Evolutionary conservation across 1,140 invertebrate genomes (phyloP).

Genomic region (Papilio polytes): DNA sequence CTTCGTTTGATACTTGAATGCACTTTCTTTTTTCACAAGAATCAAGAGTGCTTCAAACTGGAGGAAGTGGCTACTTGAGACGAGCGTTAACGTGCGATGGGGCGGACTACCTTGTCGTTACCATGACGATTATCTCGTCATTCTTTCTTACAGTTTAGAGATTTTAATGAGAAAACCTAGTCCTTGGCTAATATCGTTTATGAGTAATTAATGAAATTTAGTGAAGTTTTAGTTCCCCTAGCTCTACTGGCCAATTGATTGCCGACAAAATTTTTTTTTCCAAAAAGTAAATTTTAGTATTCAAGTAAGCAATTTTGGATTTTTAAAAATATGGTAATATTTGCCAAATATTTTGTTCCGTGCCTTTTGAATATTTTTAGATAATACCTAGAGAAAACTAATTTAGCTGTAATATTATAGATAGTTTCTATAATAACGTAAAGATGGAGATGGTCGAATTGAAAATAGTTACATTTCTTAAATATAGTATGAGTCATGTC

Average conservation of each 20-base stretch:
- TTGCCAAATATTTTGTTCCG: background rate
- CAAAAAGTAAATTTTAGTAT: background rate
- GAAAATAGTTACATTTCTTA: no score
- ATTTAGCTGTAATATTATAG: no score
- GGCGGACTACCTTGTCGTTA: background rate
- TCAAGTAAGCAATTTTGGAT: background rate
- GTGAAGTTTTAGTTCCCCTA: no score
- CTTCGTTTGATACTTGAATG: background rate
- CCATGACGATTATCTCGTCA: background rate
- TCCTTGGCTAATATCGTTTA: background rate
- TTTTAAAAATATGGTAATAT: background rate
- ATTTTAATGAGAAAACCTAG: background rate
- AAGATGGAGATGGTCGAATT: no score
- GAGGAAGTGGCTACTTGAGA: conserved; percentile 6
- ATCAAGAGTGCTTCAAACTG: conserved; percentile 9
- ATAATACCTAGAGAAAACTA: background rate
- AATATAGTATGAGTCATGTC: no score
- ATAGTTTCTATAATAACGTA: no score
- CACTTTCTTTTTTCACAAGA: conserved; percentile 26
- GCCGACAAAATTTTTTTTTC: no score
- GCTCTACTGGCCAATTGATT: no score
- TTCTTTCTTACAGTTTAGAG: background rate
- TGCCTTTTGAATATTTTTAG: background rate
- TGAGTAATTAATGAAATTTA: no score
- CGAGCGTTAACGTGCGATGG: conserved; percentile 15